These are phyloP conservation scores for Pseudolycoriella hygida DNA, from an alignment of 2,888 invertebrate genomes.

Conservation along the genomic window DNA sequence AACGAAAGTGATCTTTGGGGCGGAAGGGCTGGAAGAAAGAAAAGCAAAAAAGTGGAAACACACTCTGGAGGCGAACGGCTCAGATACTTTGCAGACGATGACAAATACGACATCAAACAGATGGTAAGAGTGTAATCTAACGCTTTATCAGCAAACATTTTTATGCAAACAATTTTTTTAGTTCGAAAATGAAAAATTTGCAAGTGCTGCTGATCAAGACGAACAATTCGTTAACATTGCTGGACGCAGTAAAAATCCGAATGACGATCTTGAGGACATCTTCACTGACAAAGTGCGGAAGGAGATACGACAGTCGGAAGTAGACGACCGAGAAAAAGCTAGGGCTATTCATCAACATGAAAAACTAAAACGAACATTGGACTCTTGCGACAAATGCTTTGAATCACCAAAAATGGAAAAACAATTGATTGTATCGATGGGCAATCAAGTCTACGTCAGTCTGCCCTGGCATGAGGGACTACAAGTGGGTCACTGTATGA, in stretches of 20 bases:
- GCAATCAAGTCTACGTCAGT: conserved; percentile 66
- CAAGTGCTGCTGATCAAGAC: conserved; percentile 62
- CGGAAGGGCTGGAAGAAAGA: conserved; percentile 4
- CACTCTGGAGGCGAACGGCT: conserved; percentile 54
- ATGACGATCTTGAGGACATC: conserved; percentile 69
- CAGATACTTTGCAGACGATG: conserved; percentile 80
- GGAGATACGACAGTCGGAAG: conserved; percentile 40
- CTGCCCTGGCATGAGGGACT: conserved; percentile 67
- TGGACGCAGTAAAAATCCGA: conserved; percentile 39
- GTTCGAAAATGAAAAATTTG: conserved; percentile 68
- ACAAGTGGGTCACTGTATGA: conserved; percentile 68
- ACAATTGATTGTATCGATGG: conserved; percentile 68
- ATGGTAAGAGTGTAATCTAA: conserved; percentile 38
- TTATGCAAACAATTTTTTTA: no score
- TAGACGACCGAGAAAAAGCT: conserved; percentile 40
- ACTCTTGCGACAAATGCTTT: conserved; percentile 68
- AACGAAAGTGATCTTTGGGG: conserved; percentile 21
- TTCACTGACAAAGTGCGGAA: conserved; percentile 62
- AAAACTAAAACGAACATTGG: conserved; percentile 48
- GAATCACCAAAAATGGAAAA: conserved; percentile 65
- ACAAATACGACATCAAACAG: conserved; percentile 65
- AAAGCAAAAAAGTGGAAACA: conserved; percentile 44
- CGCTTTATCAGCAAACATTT: neutral
- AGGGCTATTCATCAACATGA: conserved; percentile 58
- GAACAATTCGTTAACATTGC: conserved; percentile 59